Percentiles rank a stretch among this genome's conserved stretches.
Evolutionary conservation across 2,797 vertebrate genomes (phyloP).

Genomic region (Pangasius djambal): DNA sequence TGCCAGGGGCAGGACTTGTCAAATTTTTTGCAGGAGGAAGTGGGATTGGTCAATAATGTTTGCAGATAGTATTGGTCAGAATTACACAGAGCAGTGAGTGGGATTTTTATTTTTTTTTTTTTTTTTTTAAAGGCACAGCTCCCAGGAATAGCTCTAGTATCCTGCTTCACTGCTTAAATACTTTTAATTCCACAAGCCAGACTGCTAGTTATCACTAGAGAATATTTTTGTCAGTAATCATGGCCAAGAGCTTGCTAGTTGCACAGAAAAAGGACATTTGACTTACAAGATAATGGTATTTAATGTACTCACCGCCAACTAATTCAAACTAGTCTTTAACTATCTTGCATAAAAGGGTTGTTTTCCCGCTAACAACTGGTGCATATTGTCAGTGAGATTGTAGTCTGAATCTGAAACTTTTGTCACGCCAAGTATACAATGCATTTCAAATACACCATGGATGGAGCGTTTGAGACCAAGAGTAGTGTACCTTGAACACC

Average conservation of each 20-base stretch:
- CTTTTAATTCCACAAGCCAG: not conserved
- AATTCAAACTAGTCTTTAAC: not conserved
- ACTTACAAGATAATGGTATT: not conserved
- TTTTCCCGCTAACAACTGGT: not conserved
- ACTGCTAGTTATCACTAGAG: not conserved
- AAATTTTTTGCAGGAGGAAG: not conserved
- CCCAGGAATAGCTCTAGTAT: not conserved
- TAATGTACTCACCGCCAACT: no score
- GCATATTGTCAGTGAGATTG: not conserved
- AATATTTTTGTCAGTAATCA: not conserved
- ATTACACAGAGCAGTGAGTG: not conserved
- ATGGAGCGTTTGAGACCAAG: not conserved
- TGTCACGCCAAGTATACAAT: no score
- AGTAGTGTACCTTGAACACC: constrained; percentile 74
- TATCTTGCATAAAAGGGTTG: not conserved
- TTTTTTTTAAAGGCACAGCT: no score
- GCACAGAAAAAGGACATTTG: not conserved
- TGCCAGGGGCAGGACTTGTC: not conserved
- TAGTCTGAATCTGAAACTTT: not conserved
- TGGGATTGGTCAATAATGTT: not conserved
- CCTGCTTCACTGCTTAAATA: not conserved
- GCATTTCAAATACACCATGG: not conserved
- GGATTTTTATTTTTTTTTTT: not conserved
- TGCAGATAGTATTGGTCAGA: not conserved
- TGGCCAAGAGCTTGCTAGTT: not conserved